phyloP scores from a whole-genome alignment of 2,797 vertebrate genomes.

The Sphenodon punctatus region DNA sequence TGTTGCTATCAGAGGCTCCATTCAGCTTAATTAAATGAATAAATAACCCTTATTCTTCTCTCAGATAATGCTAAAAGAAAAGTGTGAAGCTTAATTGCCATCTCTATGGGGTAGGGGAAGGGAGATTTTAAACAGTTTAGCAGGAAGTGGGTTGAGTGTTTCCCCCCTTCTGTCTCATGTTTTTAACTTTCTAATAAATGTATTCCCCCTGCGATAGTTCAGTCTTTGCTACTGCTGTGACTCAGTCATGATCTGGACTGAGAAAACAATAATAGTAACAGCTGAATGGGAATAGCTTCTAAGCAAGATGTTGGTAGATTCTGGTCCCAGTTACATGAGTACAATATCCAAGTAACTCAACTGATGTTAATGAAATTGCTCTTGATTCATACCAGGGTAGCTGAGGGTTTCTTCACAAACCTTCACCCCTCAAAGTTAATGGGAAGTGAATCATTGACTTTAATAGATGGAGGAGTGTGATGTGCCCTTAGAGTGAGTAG shows the following conservation, averaged over 20 bases:
- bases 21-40: background rate
- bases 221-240: background rate
- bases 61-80: background rate
- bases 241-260: constrained; percentile 5
- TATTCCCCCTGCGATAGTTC: constrained; percentile 28
- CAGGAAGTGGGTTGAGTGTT: constrained; percentile 41
- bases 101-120: too few species aligned
- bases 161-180: constrained; percentile 31
- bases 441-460: too few species aligned
- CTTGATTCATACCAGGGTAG: background rate
- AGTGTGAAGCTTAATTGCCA: background rate
- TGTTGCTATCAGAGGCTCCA: background rate
- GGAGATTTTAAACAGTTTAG: constrained; percentile 21
- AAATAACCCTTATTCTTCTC: background rate
- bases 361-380: background rate
- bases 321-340: background rate
- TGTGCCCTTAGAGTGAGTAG: too few species aligned
- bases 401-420: too few species aligned
- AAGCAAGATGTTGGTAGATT: background rate
- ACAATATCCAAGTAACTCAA: background rate
- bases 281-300: background rate
- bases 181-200: constrained; percentile 38
- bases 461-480: too few species aligned
- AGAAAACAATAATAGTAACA: constrained; percentile 14
- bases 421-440: too few species aligned